A percentile compares a stretch with the other conserved stretches of the same genome.
These are phyloP conservation scores for Nannobrachium achirus DNA, from an alignment of 2,113 vertebrate genomes.

Conservation along the genomic window DNA sequence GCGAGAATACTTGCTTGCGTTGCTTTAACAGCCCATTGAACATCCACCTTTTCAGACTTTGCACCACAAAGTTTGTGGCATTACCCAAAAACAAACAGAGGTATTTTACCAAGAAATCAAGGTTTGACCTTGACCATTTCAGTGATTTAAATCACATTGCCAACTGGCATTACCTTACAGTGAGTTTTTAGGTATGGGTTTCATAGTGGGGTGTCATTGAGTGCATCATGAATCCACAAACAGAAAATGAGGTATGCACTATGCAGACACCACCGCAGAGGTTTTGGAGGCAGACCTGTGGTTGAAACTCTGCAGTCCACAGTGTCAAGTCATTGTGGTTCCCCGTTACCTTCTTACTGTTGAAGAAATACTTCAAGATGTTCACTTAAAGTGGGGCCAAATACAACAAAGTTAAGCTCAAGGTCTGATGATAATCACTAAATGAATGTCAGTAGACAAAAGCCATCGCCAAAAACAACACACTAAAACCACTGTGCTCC, in stretches of 20 bases:
- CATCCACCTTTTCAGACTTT: conserved; percentile 11
- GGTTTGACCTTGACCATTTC: too few species aligned
- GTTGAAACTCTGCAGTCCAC: neutral
- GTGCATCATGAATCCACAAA: neutral
- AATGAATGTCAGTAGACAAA: too few species aligned
- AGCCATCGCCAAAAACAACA: too few species aligned
- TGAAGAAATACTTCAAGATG: neutral
- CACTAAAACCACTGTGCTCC: too few species aligned
- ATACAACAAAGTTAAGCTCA: too few species aligned
- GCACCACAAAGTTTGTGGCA: conserved; percentile 4
- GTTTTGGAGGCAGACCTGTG: neutral
- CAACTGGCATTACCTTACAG: neutral
- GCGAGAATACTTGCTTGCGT: neutral
- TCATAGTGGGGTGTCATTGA: neutral
- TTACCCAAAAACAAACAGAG: conserved; percentile 10
- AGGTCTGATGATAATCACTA: too few species aligned
- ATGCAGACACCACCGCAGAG: neutral
- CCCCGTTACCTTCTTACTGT: neutral
- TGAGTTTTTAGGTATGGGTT: neutral
- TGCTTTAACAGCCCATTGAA: conserved; percentile 14
- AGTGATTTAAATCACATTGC: neutral
- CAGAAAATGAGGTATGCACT: neutral
- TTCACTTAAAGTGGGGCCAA: too few species aligned
- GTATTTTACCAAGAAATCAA: neutral
- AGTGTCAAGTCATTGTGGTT: neutral